Evolutionary conservation across 2,797 vertebrate species (phyloP), one percentile per base, ranked within the genome.

Genomic region (Sebastiscus tertius): DNA sequence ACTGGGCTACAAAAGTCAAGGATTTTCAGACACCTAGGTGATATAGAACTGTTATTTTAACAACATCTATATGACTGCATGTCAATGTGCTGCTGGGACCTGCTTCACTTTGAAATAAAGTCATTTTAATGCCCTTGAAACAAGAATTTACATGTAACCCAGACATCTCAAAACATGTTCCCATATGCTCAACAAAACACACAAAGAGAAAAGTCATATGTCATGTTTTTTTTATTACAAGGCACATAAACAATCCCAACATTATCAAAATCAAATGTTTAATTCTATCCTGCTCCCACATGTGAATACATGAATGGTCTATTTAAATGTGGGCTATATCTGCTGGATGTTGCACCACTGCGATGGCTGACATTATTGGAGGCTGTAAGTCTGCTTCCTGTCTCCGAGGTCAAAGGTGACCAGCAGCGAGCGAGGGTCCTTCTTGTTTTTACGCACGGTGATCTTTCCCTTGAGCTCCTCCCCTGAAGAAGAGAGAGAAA

Each of bases 381-480:
- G 94, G 81, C 93, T 92, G 49, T 99, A 99, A 1, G 92, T 97
- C 82, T 96, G 97, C 82, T 96, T 96, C 1, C 72, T 80, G 77
- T 95, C 95, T 65, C 87, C 92, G 61, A 99, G 68, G 1, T 91
- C 90, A 39, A 99, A 93, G 8, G 94, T 97, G 86, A 99, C 94
- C 18, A 97, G 82, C 80, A 99, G 96, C 0, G 98, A 97, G 2
- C 98, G 97, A 0, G 98, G 98, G 88, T 99, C 98, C 90, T 97
- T 99, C 77, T 94, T 97, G 94, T 99, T 98, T 83, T 97, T 99
- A 68, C 96, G 91, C 31, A 99, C 95, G 0, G 74, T 92, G 83
- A 99, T 96, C 84, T 93, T 97, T 58, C 98, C 98, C 63, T 74
- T 92, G 67, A 99, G 93, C 65, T 94, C 89, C 62, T 98, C 96